These are phyloP conservation scores for Hippocampus zosterae DNA, from an alignment of 2,113 vertebrate species.

Conservation along the genomic window DNA sequence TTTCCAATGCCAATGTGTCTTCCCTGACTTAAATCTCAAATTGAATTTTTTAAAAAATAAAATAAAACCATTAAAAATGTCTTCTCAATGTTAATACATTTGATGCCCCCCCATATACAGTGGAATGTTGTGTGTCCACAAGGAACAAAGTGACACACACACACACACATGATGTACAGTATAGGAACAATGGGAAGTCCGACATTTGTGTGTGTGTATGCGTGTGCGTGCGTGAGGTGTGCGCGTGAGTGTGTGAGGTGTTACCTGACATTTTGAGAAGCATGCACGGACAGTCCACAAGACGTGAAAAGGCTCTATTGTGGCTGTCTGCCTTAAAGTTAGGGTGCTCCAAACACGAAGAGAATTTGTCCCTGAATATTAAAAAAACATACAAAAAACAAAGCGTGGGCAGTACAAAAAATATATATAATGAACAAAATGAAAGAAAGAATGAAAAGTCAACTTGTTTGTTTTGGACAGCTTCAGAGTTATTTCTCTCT, in stretches of 20 bases:
- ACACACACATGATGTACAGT: background rate
- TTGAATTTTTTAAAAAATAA: too few relatives aligned
- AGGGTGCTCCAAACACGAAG: background rate
- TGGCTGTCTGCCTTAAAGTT: background rate
- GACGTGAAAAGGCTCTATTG: background rate
- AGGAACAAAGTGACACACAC: background rate
- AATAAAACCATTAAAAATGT: too few relatives aligned
- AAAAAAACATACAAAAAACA: background rate
- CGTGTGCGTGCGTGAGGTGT: background rate
- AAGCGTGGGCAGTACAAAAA: background rate
- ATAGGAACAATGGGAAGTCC: background rate
- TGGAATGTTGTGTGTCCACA: background rate
- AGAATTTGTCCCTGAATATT: background rate
- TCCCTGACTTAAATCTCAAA: background rate
- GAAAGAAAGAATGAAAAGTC: background rate
- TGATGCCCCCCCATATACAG: background rate
- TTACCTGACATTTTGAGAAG: background rate
- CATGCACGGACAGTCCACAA: background rate
- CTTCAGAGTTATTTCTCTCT: conserved; percentile 75
- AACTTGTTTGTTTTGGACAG: conserved; percentile 74
- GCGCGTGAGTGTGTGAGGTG: background rate
- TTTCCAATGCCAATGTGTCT: too few relatives aligned
- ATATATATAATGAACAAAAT: background rate
- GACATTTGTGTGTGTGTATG: background rate
- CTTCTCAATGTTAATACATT: background rate